Evolutionary conservation across 2,113 vertebrate genomes (phyloP).

Genomic region (Passerina amoena): DNA sequence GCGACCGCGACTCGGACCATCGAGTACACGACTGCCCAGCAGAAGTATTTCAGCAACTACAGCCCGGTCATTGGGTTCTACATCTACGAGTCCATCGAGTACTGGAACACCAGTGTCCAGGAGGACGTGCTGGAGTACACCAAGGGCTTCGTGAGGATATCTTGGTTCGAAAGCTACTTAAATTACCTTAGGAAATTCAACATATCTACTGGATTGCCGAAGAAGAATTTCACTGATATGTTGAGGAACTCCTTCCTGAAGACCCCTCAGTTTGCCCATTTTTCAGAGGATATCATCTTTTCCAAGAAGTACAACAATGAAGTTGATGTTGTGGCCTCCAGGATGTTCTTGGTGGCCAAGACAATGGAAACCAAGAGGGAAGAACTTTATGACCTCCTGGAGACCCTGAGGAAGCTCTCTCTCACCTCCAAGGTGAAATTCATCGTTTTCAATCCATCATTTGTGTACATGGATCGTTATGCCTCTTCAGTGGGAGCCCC

Average conservation of each 20-base stretch:
- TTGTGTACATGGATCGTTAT: slow-evolving; percentile 97
- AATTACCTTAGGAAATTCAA: slow-evolving; percentile 93
- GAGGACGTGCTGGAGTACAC: slow-evolving; percentile 94
- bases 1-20: slow-evolving; percentile 95
- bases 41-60: slow-evolving; percentile 97
- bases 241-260: slow-evolving; percentile 91
- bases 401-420: slow-evolving; percentile 93
- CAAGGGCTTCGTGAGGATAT: slow-evolving; percentile 96
- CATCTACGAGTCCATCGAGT: slow-evolving; percentile 97
- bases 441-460: slow-evolving; percentile 97
- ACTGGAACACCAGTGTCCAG: slow-evolving; percentile 98
- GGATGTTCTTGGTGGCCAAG: slow-evolving; percentile 97
- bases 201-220: slow-evolving; percentile 87
- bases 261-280: slow-evolving; percentile 89
- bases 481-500: slow-evolving; percentile 96
- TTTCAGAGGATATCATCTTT: slow-evolving; percentile 97
- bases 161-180: slow-evolving; percentile 98
- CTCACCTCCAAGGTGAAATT: slow-evolving; percentile 97
- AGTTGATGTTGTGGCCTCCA: slow-evolving; percentile 92
- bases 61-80: slow-evolving; percentile 98
- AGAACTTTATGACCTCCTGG: slow-evolving; percentile 96
- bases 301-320: slow-evolving; percentile 91
- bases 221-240: slow-evolving; percentile 92
- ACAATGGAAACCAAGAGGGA: slow-evolving; percentile 96
- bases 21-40: slow-evolving; percentile 91